Percentiles rank a stretch among this genome's conserved stretches.
phyloP scores from a whole-genome alignment of 2,797 vertebrate genomes.

The Leptoclinus maculatus region DNA sequence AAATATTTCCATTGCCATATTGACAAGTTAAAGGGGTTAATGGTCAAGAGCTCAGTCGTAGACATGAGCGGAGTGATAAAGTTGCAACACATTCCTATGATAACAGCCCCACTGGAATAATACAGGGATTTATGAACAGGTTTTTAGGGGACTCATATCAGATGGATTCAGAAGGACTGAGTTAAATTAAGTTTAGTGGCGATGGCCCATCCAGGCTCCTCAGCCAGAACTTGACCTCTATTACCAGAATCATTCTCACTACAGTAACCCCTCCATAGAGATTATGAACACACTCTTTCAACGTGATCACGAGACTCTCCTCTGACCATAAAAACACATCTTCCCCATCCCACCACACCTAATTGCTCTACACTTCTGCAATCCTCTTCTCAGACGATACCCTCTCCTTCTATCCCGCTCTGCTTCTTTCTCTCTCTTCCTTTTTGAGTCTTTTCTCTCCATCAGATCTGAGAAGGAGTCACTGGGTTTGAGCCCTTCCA shows the following conservation, averaged over 20 bases:
- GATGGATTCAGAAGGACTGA: constrained; percentile 46
- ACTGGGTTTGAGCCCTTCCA: constrained; percentile 78
- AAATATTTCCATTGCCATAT: constrained; percentile 51
- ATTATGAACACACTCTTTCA: constrained; percentile 65
- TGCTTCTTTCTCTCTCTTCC: constrained; percentile 38
- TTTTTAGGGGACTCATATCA: constrained; percentile 41
- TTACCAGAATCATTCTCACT: constrained; percentile 64
- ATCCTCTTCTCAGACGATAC: constrained; percentile 40
- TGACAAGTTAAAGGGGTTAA: constrained; percentile 68
- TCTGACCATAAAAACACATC: constrained; percentile 66
- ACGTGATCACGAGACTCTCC: constrained; percentile 68
- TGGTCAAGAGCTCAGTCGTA: constrained; percentile 62
- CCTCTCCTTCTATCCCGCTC: constrained; percentile 29
- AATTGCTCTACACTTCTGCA: constrained; percentile 66
- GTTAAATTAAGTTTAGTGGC: constrained; percentile 56
- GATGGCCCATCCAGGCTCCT: constrained; percentile 38
- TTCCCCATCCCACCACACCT: constrained; percentile 59
- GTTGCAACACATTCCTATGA: constrained; percentile 55
- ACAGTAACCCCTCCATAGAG: constrained; percentile 53
- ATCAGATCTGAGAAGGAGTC: constrained; percentile 76
- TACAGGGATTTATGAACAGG: constrained; percentile 45
- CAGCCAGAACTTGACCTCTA: constrained; percentile 55
- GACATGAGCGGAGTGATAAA: constrained; percentile 56
- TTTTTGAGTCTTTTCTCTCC: constrained; percentile 57
- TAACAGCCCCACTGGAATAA: constrained; percentile 51